Conservation (phyloP, 2,888 invertebrate genomes). For the Acleris cristana region DNA sequence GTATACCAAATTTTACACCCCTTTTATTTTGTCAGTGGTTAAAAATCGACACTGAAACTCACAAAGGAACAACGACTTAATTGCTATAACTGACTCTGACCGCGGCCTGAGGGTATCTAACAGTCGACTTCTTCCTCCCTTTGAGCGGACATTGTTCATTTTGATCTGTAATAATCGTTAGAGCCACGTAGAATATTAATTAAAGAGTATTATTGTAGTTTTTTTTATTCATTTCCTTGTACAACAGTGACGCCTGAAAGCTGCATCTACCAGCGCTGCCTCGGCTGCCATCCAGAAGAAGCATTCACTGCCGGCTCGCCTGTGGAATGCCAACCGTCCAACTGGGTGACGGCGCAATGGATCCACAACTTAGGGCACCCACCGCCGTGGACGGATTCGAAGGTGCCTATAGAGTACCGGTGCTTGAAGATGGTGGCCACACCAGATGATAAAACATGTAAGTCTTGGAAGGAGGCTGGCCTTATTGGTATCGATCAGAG, state of each 20-base stretch:
- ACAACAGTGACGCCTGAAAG: constrained; percentile 64
- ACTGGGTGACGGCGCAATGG: constrained; percentile 76
- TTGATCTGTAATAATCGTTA: no score
- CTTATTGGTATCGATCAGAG: no score
- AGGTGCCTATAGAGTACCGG: constrained; percentile 68
- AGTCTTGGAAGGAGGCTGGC: constrained; percentile 42
- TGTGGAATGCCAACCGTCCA: constrained; percentile 65
- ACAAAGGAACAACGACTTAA: no score
- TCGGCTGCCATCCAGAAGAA: constrained; percentile 69
- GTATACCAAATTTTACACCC: no score
- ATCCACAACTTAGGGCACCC: constrained; percentile 73
- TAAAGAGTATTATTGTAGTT: no score
- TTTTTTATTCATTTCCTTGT: constrained; percentile 8
- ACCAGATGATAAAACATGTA: constrained; percentile 75
- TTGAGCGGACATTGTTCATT: no score
- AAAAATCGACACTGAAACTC: no score
- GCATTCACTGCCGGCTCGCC: constrained; percentile 52
- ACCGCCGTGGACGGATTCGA: constrained; percentile 71
- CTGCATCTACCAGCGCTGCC: constrained; percentile 71
- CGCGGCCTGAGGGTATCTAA: no score
- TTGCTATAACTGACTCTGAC: no score
- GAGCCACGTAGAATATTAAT: no score
- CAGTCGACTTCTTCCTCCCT: no score
- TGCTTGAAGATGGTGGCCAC: constrained; percentile 77
- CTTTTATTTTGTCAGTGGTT: no score